Evolutionary conservation across 2,888 invertebrate species (phyloP), one percentile per base, ranked within the genome.

Genomic region (Bhutanitis thaidina): DNA sequence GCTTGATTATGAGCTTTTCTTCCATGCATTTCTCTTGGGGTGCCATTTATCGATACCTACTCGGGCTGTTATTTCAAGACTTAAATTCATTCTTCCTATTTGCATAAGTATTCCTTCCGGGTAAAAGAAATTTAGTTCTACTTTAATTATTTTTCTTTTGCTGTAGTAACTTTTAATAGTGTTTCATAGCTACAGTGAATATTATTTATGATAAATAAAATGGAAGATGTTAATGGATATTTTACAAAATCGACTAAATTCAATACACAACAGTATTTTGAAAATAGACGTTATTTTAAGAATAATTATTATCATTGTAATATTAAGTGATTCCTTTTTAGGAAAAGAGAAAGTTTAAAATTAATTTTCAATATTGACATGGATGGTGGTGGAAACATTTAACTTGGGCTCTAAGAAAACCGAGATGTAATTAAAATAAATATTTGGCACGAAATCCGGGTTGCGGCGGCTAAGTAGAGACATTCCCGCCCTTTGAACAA

Each of bases 381-480:
- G 55, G 64, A 68, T 73, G 68, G 71, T 74, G 71, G 68, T 66
- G 62, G 66, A 74, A 75, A 76, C 76, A 72, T 82, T 84, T 73
- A 78, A 77, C 72, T 77, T 66, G 64, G 63, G 67, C 77, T 78
- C 74, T 76, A 74, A 77, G 79, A 77, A 71, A 77, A 77, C 77
- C 69, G 72, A 77, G 80, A 77, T 79, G 81, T 86, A 86, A 88
- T 86, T 88, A 86, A 86, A 86, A 86, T 86, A 87, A 88, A 86
- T 87, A 88, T 87, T 88, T 86, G 86, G 79, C 81, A 74, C 77
- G 71, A 80, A 86, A 87, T 85, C 84, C 77, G 80, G 83, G 83
- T 78, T 76, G 75, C 69, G 69, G 82, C 69, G 84, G 85, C 85
- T 86, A 83, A 80, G 81, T 76, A 75, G 78, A 82, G 83, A 82